phyloP scores from a whole-genome alignment of 2,888 invertebrate species.

The Morinoia aosen region DNA sequence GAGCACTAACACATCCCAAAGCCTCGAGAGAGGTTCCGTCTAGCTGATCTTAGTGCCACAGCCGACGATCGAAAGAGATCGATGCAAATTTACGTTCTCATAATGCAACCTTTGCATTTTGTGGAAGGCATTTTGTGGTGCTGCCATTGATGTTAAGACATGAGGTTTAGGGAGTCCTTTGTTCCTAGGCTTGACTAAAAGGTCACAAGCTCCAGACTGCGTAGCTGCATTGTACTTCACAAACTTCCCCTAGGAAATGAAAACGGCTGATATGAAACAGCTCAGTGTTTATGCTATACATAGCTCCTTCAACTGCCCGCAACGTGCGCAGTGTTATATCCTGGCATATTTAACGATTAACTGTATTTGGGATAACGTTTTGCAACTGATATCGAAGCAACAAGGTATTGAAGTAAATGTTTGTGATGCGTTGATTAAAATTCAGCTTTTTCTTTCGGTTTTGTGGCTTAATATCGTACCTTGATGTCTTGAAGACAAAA shows the following conservation, averaged over 20 bases:
- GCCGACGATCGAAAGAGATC: background rate
- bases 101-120: conserved; percentile 42
- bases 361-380: too few species aligned
- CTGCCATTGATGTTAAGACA: conserved; percentile 30
- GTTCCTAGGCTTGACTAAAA: conserved; percentile 21
- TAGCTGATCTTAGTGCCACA: background rate
- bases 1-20: background rate
- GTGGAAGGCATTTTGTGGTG: background rate
- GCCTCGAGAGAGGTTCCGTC: background rate
- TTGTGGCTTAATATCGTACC: too few species aligned
- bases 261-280: background rate
- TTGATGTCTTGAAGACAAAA: background rate
- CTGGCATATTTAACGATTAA: background rate
- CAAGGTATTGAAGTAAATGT: too few species aligned
- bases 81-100: background rate
- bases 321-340: background rate
- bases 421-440: too few species aligned
- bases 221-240: background rate
- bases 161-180: background rate
- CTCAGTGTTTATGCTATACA: background rate
- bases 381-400: too few species aligned
- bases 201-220: background rate
- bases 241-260: background rate
- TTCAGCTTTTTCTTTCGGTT: too few species aligned
- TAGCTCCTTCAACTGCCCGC: background rate